phyloP scores from a whole-genome alignment of 1,140 invertebrate genomes.

The Tetramorium simillimum region DNA sequence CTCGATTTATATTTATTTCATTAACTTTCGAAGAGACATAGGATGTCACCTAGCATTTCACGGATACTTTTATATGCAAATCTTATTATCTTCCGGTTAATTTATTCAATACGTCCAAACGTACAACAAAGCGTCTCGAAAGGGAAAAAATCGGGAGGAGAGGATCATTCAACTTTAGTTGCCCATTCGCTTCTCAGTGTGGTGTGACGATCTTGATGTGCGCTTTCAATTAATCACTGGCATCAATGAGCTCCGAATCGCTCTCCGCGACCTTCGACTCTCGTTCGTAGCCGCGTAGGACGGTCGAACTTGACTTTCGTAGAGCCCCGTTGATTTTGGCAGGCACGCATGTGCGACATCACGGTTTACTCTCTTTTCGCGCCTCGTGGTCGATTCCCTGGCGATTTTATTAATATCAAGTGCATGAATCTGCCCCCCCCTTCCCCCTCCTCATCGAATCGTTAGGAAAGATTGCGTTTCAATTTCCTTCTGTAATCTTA shows the following conservation, averaged over 20 bases:
- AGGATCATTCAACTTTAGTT: not conserved
- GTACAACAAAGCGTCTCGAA: not conserved
- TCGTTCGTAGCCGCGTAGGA: not conserved
- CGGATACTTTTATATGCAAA: not conserved
- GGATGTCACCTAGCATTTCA: not conserved
- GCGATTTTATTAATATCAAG: not conserved
- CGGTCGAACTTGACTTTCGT: constrained; percentile 44
- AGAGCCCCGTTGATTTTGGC: constrained; percentile 35
- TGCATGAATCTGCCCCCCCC: too few relatives aligned
- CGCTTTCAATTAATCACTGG: constrained; percentile 1
- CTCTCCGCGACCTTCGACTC: constrained; percentile 3
- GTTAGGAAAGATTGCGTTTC: not conserved
- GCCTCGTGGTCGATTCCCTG: not conserved
- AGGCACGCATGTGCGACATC: not conserved
- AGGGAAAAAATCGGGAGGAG: not conserved
- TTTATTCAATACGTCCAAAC: not conserved
- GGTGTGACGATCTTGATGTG: not conserved
- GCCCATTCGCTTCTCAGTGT: not conserved
- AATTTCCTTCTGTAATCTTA: not conserved
- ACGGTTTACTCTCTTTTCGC: not conserved
- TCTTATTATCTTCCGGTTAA: not conserved
- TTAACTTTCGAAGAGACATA: not conserved
- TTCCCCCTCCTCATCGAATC: not conserved
- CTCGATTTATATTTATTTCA: not conserved
- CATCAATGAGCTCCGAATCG: constrained; percentile 16